A percentile compares a stretch with the other conserved stretches of the same genome.
phyloP scores from a whole-genome alignment of 2,888 invertebrate species.

The Cataglyphis cursor region DNA sequence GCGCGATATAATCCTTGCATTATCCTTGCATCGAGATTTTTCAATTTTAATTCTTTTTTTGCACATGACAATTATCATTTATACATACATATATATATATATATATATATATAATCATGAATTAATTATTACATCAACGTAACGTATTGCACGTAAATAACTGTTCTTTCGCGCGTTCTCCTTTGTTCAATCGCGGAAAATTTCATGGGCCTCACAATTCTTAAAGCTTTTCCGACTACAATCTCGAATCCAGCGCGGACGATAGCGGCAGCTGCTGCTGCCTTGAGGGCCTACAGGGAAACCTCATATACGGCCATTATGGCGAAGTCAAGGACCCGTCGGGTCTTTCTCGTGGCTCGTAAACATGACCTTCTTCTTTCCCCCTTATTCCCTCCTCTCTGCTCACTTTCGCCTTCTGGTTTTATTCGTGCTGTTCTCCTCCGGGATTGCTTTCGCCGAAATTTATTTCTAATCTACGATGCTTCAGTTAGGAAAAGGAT shows the following conservation, averaged over 20 bases:
- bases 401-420: conserved; percentile 12
- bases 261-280: conserved; percentile 66
- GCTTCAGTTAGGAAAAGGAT: background rate
- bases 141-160: background rate
- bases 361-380: conserved; percentile 61
- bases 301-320: conserved; percentile 67
- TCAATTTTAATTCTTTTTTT: background rate
- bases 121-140: conserved; percentile 15
- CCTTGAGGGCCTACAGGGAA: conserved; percentile 58
- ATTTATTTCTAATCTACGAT: conserved; percentile 52
- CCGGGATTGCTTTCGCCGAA: conserved; percentile 9
- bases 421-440: background rate
- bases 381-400: background rate
- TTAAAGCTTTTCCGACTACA: conserved; percentile 61
- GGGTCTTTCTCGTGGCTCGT: conserved; percentile 60
- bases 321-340: conserved; percentile 51
- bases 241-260: conserved; percentile 68
- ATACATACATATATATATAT: no score
- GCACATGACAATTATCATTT: background rate
- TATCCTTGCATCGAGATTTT: background rate
- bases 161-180: background rate
- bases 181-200: conserved; percentile 1
- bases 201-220: conserved; percentile 41
- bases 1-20: conserved; percentile 1
- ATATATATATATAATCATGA: background rate